Evolutionary conservation across 2,888 invertebrate species (phyloP).

Genomic region (Drosophila anomalata): DNA sequence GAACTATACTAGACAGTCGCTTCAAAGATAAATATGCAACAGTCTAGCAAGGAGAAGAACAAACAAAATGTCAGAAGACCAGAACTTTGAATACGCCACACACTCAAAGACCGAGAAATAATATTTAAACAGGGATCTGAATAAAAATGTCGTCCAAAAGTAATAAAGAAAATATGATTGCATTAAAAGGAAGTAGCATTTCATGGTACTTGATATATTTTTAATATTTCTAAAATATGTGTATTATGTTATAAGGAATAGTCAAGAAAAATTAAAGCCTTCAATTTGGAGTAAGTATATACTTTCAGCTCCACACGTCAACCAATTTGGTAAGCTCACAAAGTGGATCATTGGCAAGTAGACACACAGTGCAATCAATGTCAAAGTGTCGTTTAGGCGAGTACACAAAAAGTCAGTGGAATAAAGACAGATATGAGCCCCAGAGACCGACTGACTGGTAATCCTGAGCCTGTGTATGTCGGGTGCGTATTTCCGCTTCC

Average conservation of each 20-base stretch:
- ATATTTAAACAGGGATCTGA: background rate
- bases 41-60: slow-evolving; percentile 18
- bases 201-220: slow-evolving; percentile 1
- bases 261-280: background rate
- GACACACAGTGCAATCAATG: slow-evolving; percentile 53
- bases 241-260: no score
- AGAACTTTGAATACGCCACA: background rate
- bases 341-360: slow-evolving; percentile 30
- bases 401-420: slow-evolving; percentile 50
- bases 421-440: slow-evolving; percentile 42
- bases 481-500: slow-evolving; percentile 46
- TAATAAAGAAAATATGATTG: background rate
- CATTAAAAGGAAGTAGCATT: background rate
- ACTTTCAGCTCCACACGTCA: background rate
- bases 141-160: background rate
- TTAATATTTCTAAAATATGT: background rate
- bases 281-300: background rate
- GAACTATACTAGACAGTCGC: slow-evolving; percentile 34
- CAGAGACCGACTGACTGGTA: slow-evolving; percentile 14
- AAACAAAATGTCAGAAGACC: slow-evolving; percentile 4
- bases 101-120: background rate
- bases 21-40: slow-evolving; percentile 43
- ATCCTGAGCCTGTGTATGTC: slow-evolving; percentile 12
- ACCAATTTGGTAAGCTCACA: background rate
- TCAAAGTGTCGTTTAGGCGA: slow-evolving; percentile 52